Conservation (phyloP, 2,797 vertebrate genomes). For the Allobates femoralis region DNA sequence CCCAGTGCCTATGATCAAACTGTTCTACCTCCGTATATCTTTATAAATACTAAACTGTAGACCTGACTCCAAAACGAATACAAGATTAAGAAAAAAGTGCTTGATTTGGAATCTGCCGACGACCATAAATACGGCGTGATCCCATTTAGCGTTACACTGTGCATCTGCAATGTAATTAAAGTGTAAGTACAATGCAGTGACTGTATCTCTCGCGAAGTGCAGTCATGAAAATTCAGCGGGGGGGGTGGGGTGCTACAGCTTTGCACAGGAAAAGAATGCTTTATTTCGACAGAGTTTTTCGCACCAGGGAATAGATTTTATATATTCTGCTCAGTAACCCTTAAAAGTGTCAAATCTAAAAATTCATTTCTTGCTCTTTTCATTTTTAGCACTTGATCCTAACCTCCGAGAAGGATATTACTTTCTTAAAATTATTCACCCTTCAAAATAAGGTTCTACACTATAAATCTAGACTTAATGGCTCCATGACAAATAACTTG, state of each 20-base stretch:
- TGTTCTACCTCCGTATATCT: constrained; percentile 1
- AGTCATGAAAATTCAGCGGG: constrained; percentile 17
- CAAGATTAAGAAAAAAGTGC: not conserved
- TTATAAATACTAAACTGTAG: constrained; percentile 5
- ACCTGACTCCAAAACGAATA: not conserved
- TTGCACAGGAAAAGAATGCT: not conserved
- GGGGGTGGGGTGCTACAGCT: not conserved
- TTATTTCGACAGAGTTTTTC: constrained; percentile 29
- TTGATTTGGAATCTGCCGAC: not conserved
- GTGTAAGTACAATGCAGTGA: constrained; percentile 46
- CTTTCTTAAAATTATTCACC: constrained; percentile 1
- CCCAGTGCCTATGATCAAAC: not conserved
- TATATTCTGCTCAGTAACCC: not conserved
- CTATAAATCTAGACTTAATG: not conserved
- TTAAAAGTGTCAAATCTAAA: constrained; percentile 22
- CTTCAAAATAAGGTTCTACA: not conserved
- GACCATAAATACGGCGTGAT: not conserved
- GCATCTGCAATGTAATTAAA: constrained; percentile 53
- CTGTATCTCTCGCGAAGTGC: constrained; percentile 49
- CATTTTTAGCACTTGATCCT: constrained; percentile 33
- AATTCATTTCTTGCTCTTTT: constrained; percentile 24
- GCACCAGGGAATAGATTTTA: not conserved
- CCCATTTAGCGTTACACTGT: not conserved
- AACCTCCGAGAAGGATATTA: constrained; percentile 2
- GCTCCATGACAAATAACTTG: not conserved